Evolutionary conservation across 2,888 invertebrate genomes (phyloP).

Genomic region (Nipponacmea schrenckii): DNA sequence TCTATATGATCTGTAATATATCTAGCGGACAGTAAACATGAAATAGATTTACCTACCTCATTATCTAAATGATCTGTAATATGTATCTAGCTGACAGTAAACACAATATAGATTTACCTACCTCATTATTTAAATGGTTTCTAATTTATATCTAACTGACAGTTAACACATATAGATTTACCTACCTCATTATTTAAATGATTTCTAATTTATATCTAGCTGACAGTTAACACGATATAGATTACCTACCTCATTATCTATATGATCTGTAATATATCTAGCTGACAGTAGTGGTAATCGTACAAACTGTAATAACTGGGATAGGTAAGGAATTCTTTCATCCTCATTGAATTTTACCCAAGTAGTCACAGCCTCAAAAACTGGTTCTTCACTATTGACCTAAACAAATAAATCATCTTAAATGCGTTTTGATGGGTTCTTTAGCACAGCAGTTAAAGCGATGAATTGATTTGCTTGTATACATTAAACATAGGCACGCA

Average conservation of each 20-base stretch:
- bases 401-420: slow-evolving; percentile 22
- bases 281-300: slow-evolving; percentile 62
- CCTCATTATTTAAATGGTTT: slow-evolving; percentile 63
- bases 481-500: too few species aligned
- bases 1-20: too few species aligned
- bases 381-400: slow-evolving; percentile 64
- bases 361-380: slow-evolving; percentile 61
- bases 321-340: slow-evolving; percentile 46
- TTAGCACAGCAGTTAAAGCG: too few species aligned
- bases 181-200: too few species aligned
- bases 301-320: slow-evolving; percentile 55
- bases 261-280: slow-evolving; percentile 63
- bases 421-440: not conserved
- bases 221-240: too few species aligned
- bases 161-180: slow-evolving; percentile 33
- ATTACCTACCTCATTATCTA: slow-evolving; percentile 59
- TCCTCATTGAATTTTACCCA: slow-evolving; percentile 60
- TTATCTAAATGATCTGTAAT: too few species aligned
- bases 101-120: too few species aligned
- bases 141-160: slow-evolving; percentile 62
- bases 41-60: too few species aligned
- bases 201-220: too few species aligned
- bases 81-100: too few species aligned
- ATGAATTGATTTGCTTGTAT: too few species aligned
- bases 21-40: too few species aligned